phyloP scores from a whole-genome alignment of 2,797 vertebrate genomes.

The Lagorchestes hirsutus region DNA sequence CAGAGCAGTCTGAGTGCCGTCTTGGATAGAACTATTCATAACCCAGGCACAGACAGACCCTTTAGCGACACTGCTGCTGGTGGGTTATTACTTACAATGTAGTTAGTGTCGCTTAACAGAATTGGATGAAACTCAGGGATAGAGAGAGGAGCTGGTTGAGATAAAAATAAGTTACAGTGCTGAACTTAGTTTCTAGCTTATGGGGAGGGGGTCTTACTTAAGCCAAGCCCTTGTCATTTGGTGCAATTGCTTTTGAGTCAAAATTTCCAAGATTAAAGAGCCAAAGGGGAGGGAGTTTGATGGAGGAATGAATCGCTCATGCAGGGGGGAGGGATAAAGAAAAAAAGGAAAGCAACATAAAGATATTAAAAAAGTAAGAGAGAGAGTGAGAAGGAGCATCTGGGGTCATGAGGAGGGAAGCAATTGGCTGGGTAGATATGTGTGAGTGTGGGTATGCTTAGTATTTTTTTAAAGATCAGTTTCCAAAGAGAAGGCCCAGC shows the following conservation, averaged over 20 bases:
- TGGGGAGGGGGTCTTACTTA: background rate
- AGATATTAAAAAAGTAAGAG: constrained; percentile 18
- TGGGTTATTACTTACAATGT: constrained; percentile 77
- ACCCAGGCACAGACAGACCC: constrained; percentile 71
- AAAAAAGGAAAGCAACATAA: constrained; percentile 13
- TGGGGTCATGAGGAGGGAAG: background rate
- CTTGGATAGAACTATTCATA: constrained; percentile 67
- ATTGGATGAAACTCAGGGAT: constrained; percentile 60
- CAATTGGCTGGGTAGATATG: background rate
- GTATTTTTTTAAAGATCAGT: constrained; percentile 26
- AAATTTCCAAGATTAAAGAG: constrained; percentile 65
- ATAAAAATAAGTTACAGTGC: constrained; percentile 56
- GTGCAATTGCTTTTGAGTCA: constrained; percentile 26
- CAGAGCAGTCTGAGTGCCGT: constrained; percentile 52
- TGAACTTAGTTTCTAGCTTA: constrained; percentile 1
- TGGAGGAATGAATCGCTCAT: constrained; percentile 40
- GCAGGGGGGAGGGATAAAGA: background rate
- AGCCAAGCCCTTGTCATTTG: constrained; percentile 5
- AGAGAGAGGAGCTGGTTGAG: constrained; percentile 65
- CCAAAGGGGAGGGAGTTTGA: constrained; percentile 18
- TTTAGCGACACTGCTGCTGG: constrained; percentile 71
- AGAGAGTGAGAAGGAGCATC: constrained; percentile 2
- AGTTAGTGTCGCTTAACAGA: constrained; percentile 78
- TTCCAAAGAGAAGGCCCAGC: background rate
- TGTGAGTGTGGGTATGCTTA: background rate